These are phyloP conservation scores for Helostoma temminkii DNA, from an alignment of 2,797 vertebrate species.

Conservation along the genomic window DNA sequence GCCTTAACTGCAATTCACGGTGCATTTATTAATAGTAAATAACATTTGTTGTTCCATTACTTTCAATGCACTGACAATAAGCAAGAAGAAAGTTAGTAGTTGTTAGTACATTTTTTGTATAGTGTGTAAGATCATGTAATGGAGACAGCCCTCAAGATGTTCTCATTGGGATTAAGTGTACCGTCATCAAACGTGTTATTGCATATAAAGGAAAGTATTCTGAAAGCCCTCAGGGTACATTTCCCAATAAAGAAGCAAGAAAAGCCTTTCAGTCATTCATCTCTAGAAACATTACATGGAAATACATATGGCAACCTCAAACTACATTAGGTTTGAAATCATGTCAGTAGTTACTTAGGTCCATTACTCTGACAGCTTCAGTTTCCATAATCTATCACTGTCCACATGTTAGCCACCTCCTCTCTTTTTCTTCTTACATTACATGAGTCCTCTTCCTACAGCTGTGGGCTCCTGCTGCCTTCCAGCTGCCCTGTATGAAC, in stretches of 20 bases:
- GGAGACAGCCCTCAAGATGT: constrained; percentile 24
- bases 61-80: not conserved
- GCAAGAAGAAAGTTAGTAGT: constrained; percentile 15
- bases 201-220: constrained; percentile 14
- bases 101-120: constrained; percentile 26
- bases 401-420: constrained; percentile 30
- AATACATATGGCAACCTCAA: constrained; percentile 7
- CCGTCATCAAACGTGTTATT: constrained; percentile 15
- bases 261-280: not conserved
- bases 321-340: constrained; percentile 6
- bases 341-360: constrained; percentile 10
- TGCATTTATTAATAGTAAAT: not conserved
- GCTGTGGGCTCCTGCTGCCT: constrained; percentile 29
- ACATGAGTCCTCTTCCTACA: constrained; percentile 8
- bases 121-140: constrained; percentile 21
- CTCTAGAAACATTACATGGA: constrained; percentile 26
- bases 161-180: constrained; percentile 17
- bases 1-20: not conserved
- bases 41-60: not conserved
- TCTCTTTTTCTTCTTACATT: constrained; percentile 25
- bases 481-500: constrained; percentile 34
- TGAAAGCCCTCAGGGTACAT: constrained; percentile 26
- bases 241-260: not conserved
- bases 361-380: constrained; percentile 12
- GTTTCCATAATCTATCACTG: constrained; percentile 22